Percentiles rank a stretch among this genome's conserved stretches.
Evolutionary conservation across 2,888 invertebrate species (phyloP).

Genomic region (Drosophila sordidula): DNA sequence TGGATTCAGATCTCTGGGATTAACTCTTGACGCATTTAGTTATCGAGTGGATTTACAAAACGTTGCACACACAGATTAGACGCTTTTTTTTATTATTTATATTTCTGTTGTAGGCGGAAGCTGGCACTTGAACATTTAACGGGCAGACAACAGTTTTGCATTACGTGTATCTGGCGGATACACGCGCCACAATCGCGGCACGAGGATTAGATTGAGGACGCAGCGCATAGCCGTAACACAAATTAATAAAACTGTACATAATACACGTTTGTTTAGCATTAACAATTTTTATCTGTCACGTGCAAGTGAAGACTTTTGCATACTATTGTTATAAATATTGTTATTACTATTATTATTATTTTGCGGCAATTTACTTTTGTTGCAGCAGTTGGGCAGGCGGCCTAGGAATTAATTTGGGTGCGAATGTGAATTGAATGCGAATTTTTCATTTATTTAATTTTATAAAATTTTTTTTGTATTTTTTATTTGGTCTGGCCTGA

Average conservation of each 20-base stretch:
- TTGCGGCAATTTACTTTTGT: constrained; percentile 35
- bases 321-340: constrained; percentile 4
- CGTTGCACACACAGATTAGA: constrained; percentile 32
- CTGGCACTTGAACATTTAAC: constrained; percentile 60
- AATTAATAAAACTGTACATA: constrained; percentile 33
- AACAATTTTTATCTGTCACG: constrained; percentile 37
- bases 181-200: constrained; percentile 44
- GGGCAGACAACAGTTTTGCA: constrained; percentile 23
- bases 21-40: constrained; percentile 28
- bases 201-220: constrained; percentile 32
- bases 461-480: constrained; percentile 33
- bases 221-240: constrained; percentile 2
- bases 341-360: constrained; percentile 3
- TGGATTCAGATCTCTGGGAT: constrained; percentile 12
- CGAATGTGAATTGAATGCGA: constrained; percentile 29
- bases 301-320: constrained; percentile 26
- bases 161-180: constrained; percentile 49
- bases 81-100: constrained; percentile 9
- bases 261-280: not conserved
- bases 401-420: constrained; percentile 42
- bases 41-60: constrained; percentile 34
- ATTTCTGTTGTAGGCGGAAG: constrained; percentile 57
- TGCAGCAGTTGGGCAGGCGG: constrained; percentile 51
- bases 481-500: constrained; percentile 69
- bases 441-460: constrained; percentile 32